Evolutionary conservation across 2,888 invertebrate genomes (phyloP).

Genomic region (Choristoneura rosaceana): DNA sequence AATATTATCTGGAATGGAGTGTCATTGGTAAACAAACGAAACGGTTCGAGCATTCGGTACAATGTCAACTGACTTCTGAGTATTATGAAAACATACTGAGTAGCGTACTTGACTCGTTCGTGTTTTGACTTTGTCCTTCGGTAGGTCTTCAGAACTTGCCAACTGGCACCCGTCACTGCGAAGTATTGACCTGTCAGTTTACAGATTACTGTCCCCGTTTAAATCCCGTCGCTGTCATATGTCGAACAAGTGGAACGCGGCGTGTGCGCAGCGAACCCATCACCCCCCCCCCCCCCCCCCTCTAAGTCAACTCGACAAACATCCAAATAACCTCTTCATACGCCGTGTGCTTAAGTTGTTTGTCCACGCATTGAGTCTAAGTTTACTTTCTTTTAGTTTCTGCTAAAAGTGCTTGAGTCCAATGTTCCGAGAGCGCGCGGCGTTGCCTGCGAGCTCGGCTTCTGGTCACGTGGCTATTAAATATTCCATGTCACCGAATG

Average conservation of each 20-base stretch:
- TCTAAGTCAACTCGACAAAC: slow-evolving; percentile 27
- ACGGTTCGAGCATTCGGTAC: slow-evolving; percentile 9
- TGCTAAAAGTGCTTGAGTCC: slow-evolving; percentile 50
- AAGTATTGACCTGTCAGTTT: slow-evolving; percentile 39
- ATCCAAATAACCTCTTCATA: slow-evolving; percentile 34
- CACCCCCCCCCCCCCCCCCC: slow-evolving; percentile 26
- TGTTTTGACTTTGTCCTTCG: slow-evolving; percentile 2
- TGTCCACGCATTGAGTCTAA: slow-evolving; percentile 52
- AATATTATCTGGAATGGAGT: not conserved
- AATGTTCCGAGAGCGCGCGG: slow-evolving; percentile 46
- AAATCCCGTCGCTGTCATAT: slow-evolving; percentile 28
- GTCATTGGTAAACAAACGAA: slow-evolving; percentile 21
- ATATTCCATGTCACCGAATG: slow-evolving; percentile 39
- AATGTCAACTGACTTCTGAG: slow-evolving; percentile 20
- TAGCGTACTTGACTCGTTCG: slow-evolving; percentile 26
- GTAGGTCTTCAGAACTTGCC: slow-evolving; percentile 10
- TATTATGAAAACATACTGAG: slow-evolving; percentile 36
- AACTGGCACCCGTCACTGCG: slow-evolving; percentile 10
- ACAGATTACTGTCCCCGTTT: slow-evolving; percentile 33
- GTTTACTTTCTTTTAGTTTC: slow-evolving; percentile 58
- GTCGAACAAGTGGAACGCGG: slow-evolving; percentile 28
- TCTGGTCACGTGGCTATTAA: slow-evolving; percentile 19
- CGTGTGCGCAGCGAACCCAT: slow-evolving; percentile 13
- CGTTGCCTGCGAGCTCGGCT: slow-evolving; percentile 43
- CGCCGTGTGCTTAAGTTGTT: slow-evolving; percentile 49